Evolutionary conservation across 1,140 invertebrate species (phyloP), one percentile per base, ranked within the genome.

Genomic region (Drosophila lacteicornis): DNA sequence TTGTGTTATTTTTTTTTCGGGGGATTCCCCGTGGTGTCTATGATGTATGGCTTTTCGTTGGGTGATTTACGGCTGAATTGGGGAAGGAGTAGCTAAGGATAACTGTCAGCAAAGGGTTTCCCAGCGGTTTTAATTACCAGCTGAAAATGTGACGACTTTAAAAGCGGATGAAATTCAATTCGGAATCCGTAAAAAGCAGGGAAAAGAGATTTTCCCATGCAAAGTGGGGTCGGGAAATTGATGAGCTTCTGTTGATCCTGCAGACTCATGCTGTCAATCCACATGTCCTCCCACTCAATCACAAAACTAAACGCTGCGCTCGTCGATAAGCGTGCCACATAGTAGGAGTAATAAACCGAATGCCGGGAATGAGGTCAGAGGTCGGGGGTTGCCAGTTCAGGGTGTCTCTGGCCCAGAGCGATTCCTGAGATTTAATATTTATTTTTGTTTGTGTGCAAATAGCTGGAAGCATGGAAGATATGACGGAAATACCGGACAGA

Each of bases 391-490:
- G 43, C 57, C 43, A 59, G 17, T 6, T 19, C 45, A 22, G 59
- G 47, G 57, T 66, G 56, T 56, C 57, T 66, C 46, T 60, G 62
- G 40, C 75, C 69, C 65, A 79, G 82, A 91, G 83, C 75, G 88
- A 79, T 91, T 86, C 83, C 86, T 66, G 84, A 87, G 85, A 90
- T 82, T 90, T 90, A 90, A 90, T 90, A 90, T 90, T 90, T 90
- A 90, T 90, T 90, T 90, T 90, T 90, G 85, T 90, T 90, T 90
- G 85, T 90, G 85, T 90, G 85, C 85, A 90, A 90, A 90, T 90
- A 90, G 85, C 85, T 90, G 85, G 85, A 90, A 90, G 85, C 85
- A 55, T 36, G 75, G 79, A 80, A 79, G 59, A 79, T 79, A 78
- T 57, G 65, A 51, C 40, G 40, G 33, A 51, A 70, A 38, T 30